Percentiles rank a stretch among this genome's conserved stretches.
Conservation (phyloP, 2,888 invertebrate genomes). For the Antheraea yamamai region DNA sequence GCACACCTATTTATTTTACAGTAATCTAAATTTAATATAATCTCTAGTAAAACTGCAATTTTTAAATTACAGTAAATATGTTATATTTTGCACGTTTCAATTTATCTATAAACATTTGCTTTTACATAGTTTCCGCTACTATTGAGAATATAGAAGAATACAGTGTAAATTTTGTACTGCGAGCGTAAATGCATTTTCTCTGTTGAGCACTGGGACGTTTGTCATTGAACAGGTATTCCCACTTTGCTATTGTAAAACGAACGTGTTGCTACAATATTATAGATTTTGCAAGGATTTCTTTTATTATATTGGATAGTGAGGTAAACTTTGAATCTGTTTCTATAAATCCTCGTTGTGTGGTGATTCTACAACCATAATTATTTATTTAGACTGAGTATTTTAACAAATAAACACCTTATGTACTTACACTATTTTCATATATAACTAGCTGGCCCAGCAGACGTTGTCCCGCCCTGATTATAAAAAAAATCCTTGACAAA, state of each 20-base stretch:
- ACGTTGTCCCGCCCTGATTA: too few relatives aligned
- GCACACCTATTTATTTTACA: too few relatives aligned
- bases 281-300: slow-evolving; percentile 6
- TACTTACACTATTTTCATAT: background rate
- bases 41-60: background rate
- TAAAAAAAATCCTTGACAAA: too few relatives aligned
- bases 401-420: too few relatives aligned
- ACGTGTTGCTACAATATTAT: slow-evolving; percentile 9
- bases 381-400: background rate
- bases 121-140: background rate
- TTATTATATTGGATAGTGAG: background rate
- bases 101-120: background rate
- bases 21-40: too few relatives aligned
- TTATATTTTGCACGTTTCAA: background rate
- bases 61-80: background rate
- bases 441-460: too few relatives aligned
- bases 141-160: slow-evolving; percentile 6
- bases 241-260: slow-evolving; percentile 19
- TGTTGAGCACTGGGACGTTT: slow-evolving; percentile 20
- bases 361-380: background rate
- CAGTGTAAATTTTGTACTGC: slow-evolving; percentile 14
- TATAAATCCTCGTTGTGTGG: background rate
- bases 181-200: slow-evolving; percentile 23
- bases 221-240: slow-evolving; percentile 23
- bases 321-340: background rate